Evolutionary conservation across 2,888 invertebrate genomes (phyloP), one percentile per base, ranked within the genome.

Genomic region (Noctua pronuba): DNA sequence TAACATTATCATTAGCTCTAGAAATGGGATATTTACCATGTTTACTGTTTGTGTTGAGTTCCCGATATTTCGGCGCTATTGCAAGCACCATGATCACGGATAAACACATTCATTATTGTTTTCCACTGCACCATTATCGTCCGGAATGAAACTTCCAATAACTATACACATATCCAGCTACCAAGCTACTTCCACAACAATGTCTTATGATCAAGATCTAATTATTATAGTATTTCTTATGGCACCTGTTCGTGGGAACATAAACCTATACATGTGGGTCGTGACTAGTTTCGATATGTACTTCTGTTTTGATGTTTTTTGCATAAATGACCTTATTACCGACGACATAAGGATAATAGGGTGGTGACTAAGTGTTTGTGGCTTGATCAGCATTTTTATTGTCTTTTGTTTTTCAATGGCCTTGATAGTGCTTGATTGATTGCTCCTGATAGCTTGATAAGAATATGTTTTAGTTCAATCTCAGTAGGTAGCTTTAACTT

Each of bases 161-260:
- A 24, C 76, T 35, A 2, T 18, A 46, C 31, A 46, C 52, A 16
- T 77, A 67, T 49, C 16, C 10, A 66, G 28, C 38, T 52, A 71
- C 46, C n/a, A 58, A 52, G 60, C 65, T 79, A 74, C 83, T 76
- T 73, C 83, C 28, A 80, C 4, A 75, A 73, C 72, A 75, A 70
- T 83, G 82, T 74, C 52, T 60, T 69, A 55, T 60, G 74, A 88
- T 87, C 82, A 77, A 88, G 84, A 87, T 88, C 85, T 83, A 82
- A 88, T 88, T 88, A 88, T 76, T 86, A 83, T 83, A 78, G 80
- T 72, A 86, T 86, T 88, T 88, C 88, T 87, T 88, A 82, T 88
- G 72, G 79, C 82, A 81, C 77, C 49, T 76, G 77, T 71, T 70
- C 88, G 88, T 88, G 88, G 83, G 88, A 88, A 88, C 77, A n/a